phyloP scores from a whole-genome alignment of 2,888 invertebrate species.

The Liopterus haemorrhoidalis region DNA sequence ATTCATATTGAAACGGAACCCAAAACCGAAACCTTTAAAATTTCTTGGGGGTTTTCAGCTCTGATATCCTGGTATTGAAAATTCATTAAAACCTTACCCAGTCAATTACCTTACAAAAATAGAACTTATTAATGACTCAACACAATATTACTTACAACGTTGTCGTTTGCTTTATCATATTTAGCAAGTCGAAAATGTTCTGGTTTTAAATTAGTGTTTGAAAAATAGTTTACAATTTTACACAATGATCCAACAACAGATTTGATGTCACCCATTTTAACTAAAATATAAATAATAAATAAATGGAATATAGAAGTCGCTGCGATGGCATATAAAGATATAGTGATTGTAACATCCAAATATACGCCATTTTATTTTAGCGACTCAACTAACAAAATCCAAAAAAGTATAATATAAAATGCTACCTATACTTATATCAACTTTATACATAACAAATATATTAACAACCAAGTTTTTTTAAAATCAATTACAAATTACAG shows the following conservation, averaged over 20 bases:
- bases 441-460: slow-evolving; percentile 44
- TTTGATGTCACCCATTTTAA: slow-evolving; percentile 40
- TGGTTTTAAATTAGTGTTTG: slow-evolving; percentile 37
- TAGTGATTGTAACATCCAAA: slow-evolving; percentile 43
- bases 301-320: slow-evolving; percentile 2
- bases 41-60: no score
- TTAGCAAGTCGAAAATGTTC: slow-evolving; percentile 43
- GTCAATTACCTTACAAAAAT: no score
- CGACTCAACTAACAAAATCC: slow-evolving; percentile 44
- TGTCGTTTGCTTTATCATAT: slow-evolving; percentile 36
- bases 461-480: slow-evolving; percentile 29
- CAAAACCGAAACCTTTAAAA: no score
- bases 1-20: no score
- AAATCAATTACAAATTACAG: slow-evolving; percentile 21
- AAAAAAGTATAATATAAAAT: slow-evolving; percentile 47
- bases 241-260: slow-evolving; percentile 40
- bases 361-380: slow-evolving; percentile 50
- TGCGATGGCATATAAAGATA: slow-evolving; percentile 17
- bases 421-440: slow-evolving; percentile 42
- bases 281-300: not conserved
- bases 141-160: slow-evolving; percentile 37
- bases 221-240: slow-evolving; percentile 39
- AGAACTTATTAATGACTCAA: no score
- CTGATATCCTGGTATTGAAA: no score
- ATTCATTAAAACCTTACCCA: no score